Base-by-base conservation (phyloP, 2,888 invertebrate genomes). In the Drosophila parthenogenetica region DNA sequence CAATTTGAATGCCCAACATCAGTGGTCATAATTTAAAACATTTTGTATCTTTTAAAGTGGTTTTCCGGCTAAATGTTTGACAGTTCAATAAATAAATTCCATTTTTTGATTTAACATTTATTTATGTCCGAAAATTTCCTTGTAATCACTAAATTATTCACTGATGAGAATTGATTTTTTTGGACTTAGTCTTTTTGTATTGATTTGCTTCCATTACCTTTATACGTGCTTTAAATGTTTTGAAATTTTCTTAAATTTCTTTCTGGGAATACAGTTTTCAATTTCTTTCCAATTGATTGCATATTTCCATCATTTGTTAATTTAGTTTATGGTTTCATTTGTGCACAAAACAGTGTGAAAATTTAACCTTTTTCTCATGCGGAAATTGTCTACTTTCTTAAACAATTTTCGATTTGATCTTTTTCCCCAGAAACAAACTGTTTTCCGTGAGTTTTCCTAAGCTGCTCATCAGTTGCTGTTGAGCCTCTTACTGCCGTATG, bases 351-450 rank as follows among this genome's bases (percentile, higher is more conserved):
- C 16, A 37, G n/a, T 17, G 35, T 53, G 51, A 11, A 51, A 45
- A 29, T 17, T 17, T 22, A 5, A 19, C 10, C 46, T 13, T 48
- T 35, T 22, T 16, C 10, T 22, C 25, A 14, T 29, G 11, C 14
- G 11, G 3, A 48, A 50, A 14, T 17, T 22, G 22, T n/a, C 5
- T n/a, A 35, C 16, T 5, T 2, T 10, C 5, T 51, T 39, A 7
- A 59, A 35, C 17, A 35, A 50, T 19, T 8, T 35, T 35, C 25
- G 32, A 59, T 50, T 35, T 25, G 54, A 60, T 54, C 37, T 53
- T 35, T 17, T 42, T 65, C 16, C 16, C 17, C 13, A 35, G 35
- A 13, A 13, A 4, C 7, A 17, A 54, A 29, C 42, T 60, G 22
- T 13, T n/a, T 25, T 22, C 22, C 22, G 22, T 22, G 22, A 22